Evolutionary conservation across 1,140 invertebrate genomes (phyloP).

Genomic region (Drosophila littoralis): DNA sequence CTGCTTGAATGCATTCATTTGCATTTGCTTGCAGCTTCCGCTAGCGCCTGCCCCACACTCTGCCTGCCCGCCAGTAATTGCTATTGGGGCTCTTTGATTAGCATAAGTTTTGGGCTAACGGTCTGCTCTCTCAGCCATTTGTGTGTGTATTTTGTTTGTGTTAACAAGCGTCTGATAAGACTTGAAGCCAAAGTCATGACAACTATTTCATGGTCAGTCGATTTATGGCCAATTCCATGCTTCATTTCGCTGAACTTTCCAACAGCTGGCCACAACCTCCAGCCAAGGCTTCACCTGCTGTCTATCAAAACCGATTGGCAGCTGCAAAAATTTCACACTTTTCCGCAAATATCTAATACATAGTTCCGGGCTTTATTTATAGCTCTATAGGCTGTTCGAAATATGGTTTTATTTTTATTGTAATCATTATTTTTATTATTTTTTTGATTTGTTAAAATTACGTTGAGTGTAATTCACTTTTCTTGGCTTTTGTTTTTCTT

Average conservation of each 20-base stretch:
- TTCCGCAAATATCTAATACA: not conserved
- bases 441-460: constrained; percentile 66
- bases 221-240: constrained; percentile 34
- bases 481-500: constrained; percentile 38
- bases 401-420: constrained; percentile 29
- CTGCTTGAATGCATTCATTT: constrained; percentile 79
- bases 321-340: constrained; percentile 47
- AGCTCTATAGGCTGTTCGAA: not conserved
- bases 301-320: constrained; percentile 22
- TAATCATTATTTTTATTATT: not conserved
- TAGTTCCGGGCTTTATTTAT: not conserved
- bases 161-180: constrained; percentile 13
- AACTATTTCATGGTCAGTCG: constrained; percentile 42
- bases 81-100: constrained; percentile 29
- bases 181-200: constrained; percentile 7
- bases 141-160: not conserved
- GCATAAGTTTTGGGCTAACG: constrained; percentile 20
- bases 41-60: constrained; percentile 32
- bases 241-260: constrained; percentile 28
- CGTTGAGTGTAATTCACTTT: constrained; percentile 81
- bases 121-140: constrained; percentile 4
- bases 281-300: constrained; percentile 15
- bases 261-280: not conserved
- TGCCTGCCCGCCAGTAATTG: constrained; percentile 24
- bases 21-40: constrained; percentile 72